These are phyloP conservation scores for Drosophila littoralis DNA, from an alignment of 1,140 invertebrate genomes.

Conservation along the genomic window DNA sequence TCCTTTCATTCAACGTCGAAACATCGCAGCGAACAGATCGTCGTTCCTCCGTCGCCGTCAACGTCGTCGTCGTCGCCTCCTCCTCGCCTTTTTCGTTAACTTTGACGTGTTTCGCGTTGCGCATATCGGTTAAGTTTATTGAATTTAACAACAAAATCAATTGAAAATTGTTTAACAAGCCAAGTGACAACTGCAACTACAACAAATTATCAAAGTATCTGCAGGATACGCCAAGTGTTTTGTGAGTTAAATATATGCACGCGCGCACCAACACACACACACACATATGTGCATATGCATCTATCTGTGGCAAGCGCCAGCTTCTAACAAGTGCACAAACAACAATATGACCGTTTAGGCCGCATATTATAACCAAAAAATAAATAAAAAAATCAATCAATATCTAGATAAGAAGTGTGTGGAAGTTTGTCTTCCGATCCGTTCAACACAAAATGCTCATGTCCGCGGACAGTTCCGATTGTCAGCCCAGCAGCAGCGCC, in stretches of 20 bases:
- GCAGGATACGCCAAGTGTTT: constrained; percentile 31
- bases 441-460: constrained; percentile 74
- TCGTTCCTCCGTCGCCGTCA: constrained; percentile 46
- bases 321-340: constrained; percentile 20
- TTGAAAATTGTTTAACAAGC: constrained; percentile 1
- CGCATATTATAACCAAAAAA: too few species aligned
- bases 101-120: constrained; percentile 36
- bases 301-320: constrained; percentile 5
- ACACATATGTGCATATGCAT: constrained; percentile 7
- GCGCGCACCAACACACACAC: too few species aligned
- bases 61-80: constrained; percentile 1
- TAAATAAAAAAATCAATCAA: background rate
- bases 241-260: constrained; percentile 12
- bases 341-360: constrained; percentile 43
- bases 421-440: background rate
- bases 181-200: constrained; percentile 16
- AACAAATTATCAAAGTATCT: background rate
- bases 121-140: constrained; percentile 9
- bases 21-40: constrained; percentile 77
- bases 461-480: constrained; percentile 84
- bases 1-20: constrained; percentile 82
- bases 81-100: constrained; percentile 26
- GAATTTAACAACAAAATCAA: background rate
- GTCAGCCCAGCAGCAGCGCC: constrained; percentile 63
- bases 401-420: background rate